Base-by-base conservation (phyloP, 2,888 invertebrate genomes). In the Nephrocerus scutellatus region DNA sequence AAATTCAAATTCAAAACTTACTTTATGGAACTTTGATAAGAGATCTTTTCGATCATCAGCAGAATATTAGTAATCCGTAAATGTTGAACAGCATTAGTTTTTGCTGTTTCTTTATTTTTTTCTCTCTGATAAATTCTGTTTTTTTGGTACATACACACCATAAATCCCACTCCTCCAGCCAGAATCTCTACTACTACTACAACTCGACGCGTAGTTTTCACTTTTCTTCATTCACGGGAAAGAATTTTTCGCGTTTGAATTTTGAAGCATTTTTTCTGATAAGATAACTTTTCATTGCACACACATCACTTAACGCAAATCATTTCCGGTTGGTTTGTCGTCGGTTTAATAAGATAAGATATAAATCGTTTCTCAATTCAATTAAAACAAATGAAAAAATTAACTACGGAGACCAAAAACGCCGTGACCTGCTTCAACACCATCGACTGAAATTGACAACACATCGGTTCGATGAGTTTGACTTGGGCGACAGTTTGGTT, bases 371-470 rank as follows among this genome's bases (percentile, higher is more conserved):
- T 46, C 41, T 41, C 15, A 26, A 26, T 28, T 36, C 32, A 36
- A 31, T 46, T 46, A 39, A 44, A 44, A 38, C 41, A 39, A 36
- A 36, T 43, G 24, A 43, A 39, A 43, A 43, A 41, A 19, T 16
- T n/a, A n/a, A n/a, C n/a, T n/a, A 35, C 34, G 33, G 38, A 36
- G 7, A 26, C 19, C 38, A 43, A 46, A 43, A 44, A 37, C 33
- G 33, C 44, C 47, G 45, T 43, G 45, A 49, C 49, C 49, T 46
- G 46, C 47, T 47, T 44, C 48, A 51, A 49, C 49, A 51, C 48
- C 47, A n/a, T n/a, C n/a, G n/a, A n/a, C n/a, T 45, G 47, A 47
- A 49, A 49, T 48, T 51, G 51, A 51, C 51, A 51, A 51, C 51
- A 51, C 51, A 48, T 51, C 51, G 49, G 41, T 18, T 41, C n/a